These are phyloP conservation scores for Platalea minor DNA, from an alignment of 2,797 vertebrate genomes.

Conservation along the genomic window DNA sequence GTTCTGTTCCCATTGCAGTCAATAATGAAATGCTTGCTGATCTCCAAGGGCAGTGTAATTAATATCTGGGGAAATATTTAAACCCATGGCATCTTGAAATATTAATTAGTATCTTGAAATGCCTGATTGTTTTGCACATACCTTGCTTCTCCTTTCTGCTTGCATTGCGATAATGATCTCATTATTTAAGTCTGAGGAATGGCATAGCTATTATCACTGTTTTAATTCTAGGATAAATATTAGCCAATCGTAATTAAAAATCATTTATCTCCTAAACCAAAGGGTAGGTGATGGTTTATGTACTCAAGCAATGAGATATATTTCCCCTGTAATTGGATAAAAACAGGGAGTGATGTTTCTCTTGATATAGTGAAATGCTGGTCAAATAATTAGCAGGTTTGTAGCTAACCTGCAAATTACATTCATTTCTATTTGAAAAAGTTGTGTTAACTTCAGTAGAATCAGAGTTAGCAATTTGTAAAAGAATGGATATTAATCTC, in stretches of 20 bases:
- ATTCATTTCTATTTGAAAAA: background rate
- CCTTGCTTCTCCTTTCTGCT: background rate
- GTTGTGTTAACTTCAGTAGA: background rate
- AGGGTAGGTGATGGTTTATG: background rate
- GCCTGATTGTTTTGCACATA: background rate
- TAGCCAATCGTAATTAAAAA: background rate
- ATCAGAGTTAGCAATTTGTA: background rate
- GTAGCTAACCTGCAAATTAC: background rate
- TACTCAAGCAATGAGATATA: background rate
- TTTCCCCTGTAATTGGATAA: background rate
- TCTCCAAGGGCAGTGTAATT: background rate
- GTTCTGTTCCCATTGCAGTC: background rate
- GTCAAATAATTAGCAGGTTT: background rate
- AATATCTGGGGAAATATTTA: background rate
- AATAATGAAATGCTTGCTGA: background rate
- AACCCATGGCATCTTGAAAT: background rate
- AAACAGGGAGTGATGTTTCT: background rate
- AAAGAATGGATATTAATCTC: background rate
- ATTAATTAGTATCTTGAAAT: constrained; percentile 1
- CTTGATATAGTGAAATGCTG: background rate
- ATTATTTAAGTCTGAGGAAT: background rate
- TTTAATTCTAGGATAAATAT: background rate
- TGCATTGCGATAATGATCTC: background rate
- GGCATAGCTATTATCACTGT: background rate
- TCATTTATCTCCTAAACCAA: background rate